Percentiles rank a stretch among this genome's conserved stretches.
Evolutionary conservation across 53 echinoderm and acorn worm species (phyloP).

Genomic region (Luidia sarsii): DNA sequence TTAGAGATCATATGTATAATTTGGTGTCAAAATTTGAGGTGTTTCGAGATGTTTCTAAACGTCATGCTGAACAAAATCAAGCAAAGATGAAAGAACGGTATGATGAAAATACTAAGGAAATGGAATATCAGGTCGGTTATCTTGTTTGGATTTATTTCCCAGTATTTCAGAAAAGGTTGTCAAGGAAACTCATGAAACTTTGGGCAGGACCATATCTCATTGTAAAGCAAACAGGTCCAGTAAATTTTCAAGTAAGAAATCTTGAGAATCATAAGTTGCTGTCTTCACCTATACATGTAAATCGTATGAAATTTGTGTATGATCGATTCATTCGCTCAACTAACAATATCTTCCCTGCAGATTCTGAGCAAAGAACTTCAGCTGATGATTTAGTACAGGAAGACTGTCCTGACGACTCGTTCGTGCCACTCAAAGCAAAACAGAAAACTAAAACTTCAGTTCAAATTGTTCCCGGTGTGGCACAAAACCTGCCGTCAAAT

Average conservation of each 20-base stretch:
- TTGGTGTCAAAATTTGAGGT: neutral
- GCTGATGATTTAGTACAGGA: too few relatives aligned
- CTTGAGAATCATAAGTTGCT: too few relatives aligned
- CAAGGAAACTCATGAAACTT: neutral
- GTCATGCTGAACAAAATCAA: too few relatives aligned
- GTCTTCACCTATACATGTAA: neutral
- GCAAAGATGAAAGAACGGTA: too few relatives aligned
- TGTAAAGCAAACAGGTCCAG: conserved; percentile 6
- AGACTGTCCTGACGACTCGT: too few relatives aligned
- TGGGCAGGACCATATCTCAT: conserved; percentile 17
- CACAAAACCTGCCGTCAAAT: too few relatives aligned
- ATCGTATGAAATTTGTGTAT: conserved; percentile 5
- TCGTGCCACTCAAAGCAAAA: too few relatives aligned
- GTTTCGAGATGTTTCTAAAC: neutral
- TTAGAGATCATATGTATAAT: neutral
- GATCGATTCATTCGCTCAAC: neutral
- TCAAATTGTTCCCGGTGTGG: too few relatives aligned
- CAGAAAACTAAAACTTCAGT: too few relatives aligned
- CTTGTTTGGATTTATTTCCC: neutral
- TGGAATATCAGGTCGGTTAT: neutral
- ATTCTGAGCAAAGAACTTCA: neutral
- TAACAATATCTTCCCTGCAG: neutral
- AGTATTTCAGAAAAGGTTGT: neutral
- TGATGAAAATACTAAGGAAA: too few relatives aligned
- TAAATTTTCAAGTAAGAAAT: neutral